These are phyloP conservation scores for Apteryx mantelli DNA, from an alignment of 2,113 vertebrate genomes.

Conservation along the genomic window DNA sequence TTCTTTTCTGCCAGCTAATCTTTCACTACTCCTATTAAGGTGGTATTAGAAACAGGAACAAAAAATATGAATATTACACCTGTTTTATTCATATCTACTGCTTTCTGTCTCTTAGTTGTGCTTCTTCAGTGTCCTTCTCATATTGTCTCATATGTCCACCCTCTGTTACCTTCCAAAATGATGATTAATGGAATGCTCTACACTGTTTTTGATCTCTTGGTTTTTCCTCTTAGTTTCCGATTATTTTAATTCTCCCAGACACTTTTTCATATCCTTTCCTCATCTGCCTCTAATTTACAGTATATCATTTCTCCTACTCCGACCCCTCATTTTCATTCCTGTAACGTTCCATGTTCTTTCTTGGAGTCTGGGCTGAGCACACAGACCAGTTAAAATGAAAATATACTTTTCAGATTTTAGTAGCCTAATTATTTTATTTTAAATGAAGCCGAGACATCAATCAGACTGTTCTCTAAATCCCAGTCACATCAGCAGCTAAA, in stretches of 20 bases:
- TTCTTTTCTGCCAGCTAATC: not conserved
- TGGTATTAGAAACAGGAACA: not conserved
- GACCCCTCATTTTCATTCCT: slow-evolving; percentile 65
- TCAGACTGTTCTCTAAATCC: slow-evolving; percentile 66
- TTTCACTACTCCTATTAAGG: not conserved
- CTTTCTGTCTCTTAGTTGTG: slow-evolving; percentile 24
- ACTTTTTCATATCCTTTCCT: slow-evolving; percentile 70
- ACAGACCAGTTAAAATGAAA: slow-evolving; percentile 73
- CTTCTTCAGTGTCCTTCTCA: slow-evolving; percentile 8
- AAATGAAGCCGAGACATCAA: slow-evolving; percentile 66
- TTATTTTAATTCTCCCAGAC: slow-evolving; percentile 75
- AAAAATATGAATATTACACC: not conserved
- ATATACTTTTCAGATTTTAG: slow-evolving; percentile 73
- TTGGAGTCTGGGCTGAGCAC: slow-evolving; percentile 44
- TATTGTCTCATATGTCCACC: slow-evolving; percentile 35
- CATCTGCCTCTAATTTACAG: slow-evolving; percentile 68
- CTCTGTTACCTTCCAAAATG: slow-evolving; percentile 65
- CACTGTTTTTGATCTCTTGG: slow-evolving; percentile 68
- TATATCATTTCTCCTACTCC: slow-evolving; percentile 55
- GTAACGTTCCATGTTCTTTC: slow-evolving; percentile 25
- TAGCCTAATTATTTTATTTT: slow-evolving; percentile 75
- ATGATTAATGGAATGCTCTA: slow-evolving; percentile 69
- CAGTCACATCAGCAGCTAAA: slow-evolving; percentile 63
- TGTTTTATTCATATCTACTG: slow-evolving; percentile 59
- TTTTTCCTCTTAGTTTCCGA: slow-evolving; percentile 75